phyloP scores from a whole-genome alignment of 2,113 vertebrate species.

The Oenanthe melanoleuca region DNA sequence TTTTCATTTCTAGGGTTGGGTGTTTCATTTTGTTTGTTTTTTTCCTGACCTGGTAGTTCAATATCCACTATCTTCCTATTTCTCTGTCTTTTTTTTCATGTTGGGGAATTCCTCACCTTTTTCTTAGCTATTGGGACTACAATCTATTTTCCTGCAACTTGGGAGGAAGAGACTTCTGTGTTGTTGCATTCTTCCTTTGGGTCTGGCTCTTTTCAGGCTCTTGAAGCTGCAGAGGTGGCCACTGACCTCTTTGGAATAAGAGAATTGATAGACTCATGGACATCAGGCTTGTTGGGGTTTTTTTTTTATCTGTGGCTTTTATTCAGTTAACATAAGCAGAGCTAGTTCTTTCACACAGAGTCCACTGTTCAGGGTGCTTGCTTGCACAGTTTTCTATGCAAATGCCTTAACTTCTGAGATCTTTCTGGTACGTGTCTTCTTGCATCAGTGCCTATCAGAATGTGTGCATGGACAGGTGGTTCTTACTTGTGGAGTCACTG shows the following conservation, averaged over 20 bases:
- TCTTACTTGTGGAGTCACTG: background rate
- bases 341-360: background rate
- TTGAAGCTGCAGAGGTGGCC: background rate
- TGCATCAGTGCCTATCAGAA: fast-evolving
- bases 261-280: background rate
- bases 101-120: background rate
- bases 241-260: background rate
- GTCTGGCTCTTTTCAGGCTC: background rate
- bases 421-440: background rate
- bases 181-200: background rate
- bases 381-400: background rate
- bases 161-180: background rate
- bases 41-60: background rate
- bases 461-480: background rate
- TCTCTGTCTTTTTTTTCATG: fast-evolving
- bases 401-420: background rate
- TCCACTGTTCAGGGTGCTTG: background rate
- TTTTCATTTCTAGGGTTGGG: background rate
- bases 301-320: background rate
- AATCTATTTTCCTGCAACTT: background rate
- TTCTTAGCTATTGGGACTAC: background rate
- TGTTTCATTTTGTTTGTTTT: background rate
- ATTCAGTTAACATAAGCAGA: background rate
- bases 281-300: background rate
- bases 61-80: background rate